These are phyloP conservation scores for Mobula hypostoma DNA, from an alignment of 2,113 vertebrate species.

Conservation along the genomic window DNA sequence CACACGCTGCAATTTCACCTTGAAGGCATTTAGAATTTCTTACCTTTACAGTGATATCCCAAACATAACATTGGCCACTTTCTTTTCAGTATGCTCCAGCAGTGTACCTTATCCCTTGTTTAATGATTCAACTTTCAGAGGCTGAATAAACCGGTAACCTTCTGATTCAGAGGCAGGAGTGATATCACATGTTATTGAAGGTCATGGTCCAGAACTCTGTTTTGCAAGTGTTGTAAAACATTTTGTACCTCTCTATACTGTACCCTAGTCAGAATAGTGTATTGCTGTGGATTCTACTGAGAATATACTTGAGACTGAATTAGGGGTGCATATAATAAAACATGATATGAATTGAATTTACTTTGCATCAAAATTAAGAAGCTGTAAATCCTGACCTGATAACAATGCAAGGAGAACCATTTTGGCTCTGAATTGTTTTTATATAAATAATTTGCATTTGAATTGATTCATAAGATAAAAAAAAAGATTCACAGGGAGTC, in stretches of 20 bases:
- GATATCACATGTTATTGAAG: background rate
- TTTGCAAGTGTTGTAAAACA: background rate
- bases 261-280: background rate
- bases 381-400: background rate
- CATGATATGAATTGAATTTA: background rate
- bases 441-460: background rate
- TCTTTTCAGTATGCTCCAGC: too few relatives aligned
- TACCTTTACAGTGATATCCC: too few relatives aligned
- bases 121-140: too few relatives aligned
- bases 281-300: background rate
- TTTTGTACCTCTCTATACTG: background rate
- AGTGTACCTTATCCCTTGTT: too few relatives aligned
- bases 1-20: too few relatives aligned
- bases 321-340: background rate
- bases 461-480: background rate
- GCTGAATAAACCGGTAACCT: too few relatives aligned
- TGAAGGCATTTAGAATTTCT: too few relatives aligned
- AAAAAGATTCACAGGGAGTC: too few relatives aligned
- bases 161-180: too few relatives aligned
- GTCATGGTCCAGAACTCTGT: background rate
- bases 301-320: background rate
- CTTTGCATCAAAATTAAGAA: background rate
- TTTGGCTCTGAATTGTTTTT: background rate
- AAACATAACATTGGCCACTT: too few relatives aligned
- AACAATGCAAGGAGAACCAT: background rate